phyloP scores from a whole-genome alignment of 2,113 vertebrate genomes.

The Bubalus kerabau region DNA sequence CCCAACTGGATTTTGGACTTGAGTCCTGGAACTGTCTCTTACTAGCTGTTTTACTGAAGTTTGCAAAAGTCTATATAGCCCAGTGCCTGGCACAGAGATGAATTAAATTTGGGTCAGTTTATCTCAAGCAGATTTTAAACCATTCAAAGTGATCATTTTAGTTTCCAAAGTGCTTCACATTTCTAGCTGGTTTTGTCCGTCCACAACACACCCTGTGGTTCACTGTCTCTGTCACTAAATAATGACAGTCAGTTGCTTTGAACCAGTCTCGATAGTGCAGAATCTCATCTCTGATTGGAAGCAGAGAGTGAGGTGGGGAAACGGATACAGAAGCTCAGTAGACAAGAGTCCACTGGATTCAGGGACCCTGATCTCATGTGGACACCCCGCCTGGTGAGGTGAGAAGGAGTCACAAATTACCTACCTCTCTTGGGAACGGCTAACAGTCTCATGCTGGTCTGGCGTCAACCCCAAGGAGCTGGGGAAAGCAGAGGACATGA shows the following conservation, averaged over 20 bases:
- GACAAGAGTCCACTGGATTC: neutral
- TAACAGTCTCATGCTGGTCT: no score
- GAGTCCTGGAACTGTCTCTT: neutral
- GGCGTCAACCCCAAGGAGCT: neutral
- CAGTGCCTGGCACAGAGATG: neutral
- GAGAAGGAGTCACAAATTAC: neutral
- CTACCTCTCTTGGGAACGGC: neutral
- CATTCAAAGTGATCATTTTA: neutral
- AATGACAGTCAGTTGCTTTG: neutral
- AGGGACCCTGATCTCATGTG: neutral
- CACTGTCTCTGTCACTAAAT: neutral
- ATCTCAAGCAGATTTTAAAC: neutral
- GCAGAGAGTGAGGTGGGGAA: neutral
- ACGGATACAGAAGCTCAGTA: neutral
- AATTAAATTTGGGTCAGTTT: neutral
- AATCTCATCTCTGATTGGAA: neutral
- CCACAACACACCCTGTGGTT: neutral
- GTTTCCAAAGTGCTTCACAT: neutral
- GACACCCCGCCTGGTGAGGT: neutral
- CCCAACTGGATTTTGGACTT: neutral
- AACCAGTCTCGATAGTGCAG: neutral
- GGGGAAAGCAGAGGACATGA: neutral
- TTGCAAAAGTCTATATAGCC: neutral
- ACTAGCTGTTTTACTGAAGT: neutral
- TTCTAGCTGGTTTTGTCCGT: neutral